Base-by-base conservation (phyloP, 2,113 vertebrate genomes). In the Lycaon pictus region DNA sequence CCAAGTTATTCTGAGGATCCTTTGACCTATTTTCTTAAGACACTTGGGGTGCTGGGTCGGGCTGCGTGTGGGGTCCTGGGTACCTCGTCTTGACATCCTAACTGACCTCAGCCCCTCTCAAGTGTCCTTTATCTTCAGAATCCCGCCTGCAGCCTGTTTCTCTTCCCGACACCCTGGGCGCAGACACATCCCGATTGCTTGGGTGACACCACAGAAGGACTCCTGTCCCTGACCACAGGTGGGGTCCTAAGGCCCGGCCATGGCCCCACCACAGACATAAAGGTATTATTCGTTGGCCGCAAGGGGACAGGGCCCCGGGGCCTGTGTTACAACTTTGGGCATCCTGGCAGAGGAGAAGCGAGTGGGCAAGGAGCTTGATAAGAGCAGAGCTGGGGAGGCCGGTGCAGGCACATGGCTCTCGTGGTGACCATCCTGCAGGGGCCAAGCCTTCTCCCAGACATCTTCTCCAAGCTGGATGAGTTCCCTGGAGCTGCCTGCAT, bases 391-490 rank as follows among this genome's bases (percentile, higher is more conserved):
- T 10, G 1, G n/a, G 11, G 5, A 58, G 23, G 48, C 35, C 32
- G 11, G 22, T 27, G 7, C 4, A 15, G 15, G 35, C 55, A 76
- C 37, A 74, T 1, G 23, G 29, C 2, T 1, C 69, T 37, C 5
- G 10, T 37, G 69, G 7, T 32, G 9, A 72, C 69, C 1, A 10
- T 4, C 4, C n/a, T 3, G 4, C 25, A 0, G 12, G 60, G 79
- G 15, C 62, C 74, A 71, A 76, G 51, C 11, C 67, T 56, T 11
- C 37, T 35, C 35, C 5, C 19, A 0, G 0, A 3, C 48, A 15
- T 48, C 58, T 79, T 55, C 62, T 5, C 2, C 1, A 10, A 27
- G 7, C 19, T 55, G 27, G 55, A 55, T 0, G 0, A 25, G 27
- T 29, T 91, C 43, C 37, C n/a, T 19, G 67, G 32, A 35, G 32